Evolutionary conservation across 2,113 vertebrate species (phyloP), one percentile per base, ranked within the genome.

Genomic region (Heterochromis multidens): DNA sequence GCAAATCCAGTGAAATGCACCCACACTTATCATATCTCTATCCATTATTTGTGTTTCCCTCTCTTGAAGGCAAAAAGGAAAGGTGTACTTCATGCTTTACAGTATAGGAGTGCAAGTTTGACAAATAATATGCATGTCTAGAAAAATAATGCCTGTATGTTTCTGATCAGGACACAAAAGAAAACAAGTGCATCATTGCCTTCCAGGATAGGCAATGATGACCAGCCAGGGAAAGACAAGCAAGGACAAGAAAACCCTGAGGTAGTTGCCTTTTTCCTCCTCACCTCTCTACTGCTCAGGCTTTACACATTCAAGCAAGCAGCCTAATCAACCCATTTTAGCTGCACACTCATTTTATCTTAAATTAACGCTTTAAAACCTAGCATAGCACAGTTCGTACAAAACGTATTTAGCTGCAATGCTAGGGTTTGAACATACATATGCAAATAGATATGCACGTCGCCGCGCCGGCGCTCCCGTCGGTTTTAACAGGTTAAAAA

Each of bases 181-280:
- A 57, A 46, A 40, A 23, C 40, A 62, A 86, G 82, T 87, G 77
- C 43, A 61, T 35, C n/a, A 21, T n/a, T 31, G 57, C 56, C 54
- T 83, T 60, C 65, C 61, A 23, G 59, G 60, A 77, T 23, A 58
- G 43, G 77, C 57, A 89, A 86, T 86, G 54, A 91, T 83, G 59
- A 49, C 67, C 52, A 21, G 13, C 76, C 31, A 57, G 79, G 81
- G 49, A 63, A 82, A 81, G 61, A 70, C 58, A 59, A 67, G n/a
- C 17, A 25, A 31, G 21, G 59, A 80, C 67, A 74, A 74, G 67
- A 7, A 87, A 79, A 31, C 52, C 49, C 25, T 7, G 31, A 63
- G 46, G 59, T 52, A 56, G 35, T 14, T 23, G 27, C 58, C 17
- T 70, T 54, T 77, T 60, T 67, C 37, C 62, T 29, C 31, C 37